Conservation (phyloP, 2,888 invertebrate species). For the Copidosoma aretas region DNA sequence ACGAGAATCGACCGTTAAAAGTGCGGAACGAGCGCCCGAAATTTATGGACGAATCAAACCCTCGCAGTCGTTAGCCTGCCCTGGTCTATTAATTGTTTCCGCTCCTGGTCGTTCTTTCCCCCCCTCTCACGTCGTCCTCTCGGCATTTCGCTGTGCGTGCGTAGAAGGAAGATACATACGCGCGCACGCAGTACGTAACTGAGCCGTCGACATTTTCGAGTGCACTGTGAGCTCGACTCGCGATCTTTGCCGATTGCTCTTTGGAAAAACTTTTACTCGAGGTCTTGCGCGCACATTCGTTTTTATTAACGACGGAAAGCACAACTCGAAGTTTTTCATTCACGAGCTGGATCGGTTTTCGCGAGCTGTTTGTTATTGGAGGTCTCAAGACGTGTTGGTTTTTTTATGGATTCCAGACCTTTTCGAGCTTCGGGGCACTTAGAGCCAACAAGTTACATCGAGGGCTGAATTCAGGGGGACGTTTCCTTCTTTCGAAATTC, state of each 20-base stretch:
- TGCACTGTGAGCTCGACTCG: too few species aligned
- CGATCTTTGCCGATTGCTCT: too few species aligned
- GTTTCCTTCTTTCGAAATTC: too few species aligned
- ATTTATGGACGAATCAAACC: slow-evolving; percentile 54
- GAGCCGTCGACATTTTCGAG: too few species aligned
- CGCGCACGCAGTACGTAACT: slow-evolving; percentile 10
- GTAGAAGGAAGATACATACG: too few species aligned
- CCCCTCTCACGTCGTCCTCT: not conserved
- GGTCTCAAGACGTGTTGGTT: too few species aligned
- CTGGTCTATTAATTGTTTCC: slow-evolving; percentile 52
- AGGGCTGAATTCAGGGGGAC: slow-evolving; percentile 12
- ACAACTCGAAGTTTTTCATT: slow-evolving; percentile 13
- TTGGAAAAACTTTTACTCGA: slow-evolving; percentile 30
- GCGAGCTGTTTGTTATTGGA: slow-evolving; percentile 30
- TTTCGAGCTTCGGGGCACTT: too few species aligned
- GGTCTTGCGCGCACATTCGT: slow-evolving; percentile 4
- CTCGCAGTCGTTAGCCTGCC: slow-evolving; percentile 49
- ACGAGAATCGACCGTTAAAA: slow-evolving; percentile 47
- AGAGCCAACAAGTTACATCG: slow-evolving; percentile 17
- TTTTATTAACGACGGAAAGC: too few species aligned
- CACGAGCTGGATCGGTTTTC: slow-evolving; percentile 3
- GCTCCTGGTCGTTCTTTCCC: slow-evolving; percentile 7
- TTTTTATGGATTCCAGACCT: slow-evolving; percentile 26
- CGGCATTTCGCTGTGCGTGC: too few species aligned
- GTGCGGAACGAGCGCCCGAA: slow-evolving; percentile 48